These are phyloP conservation scores for Caretta caretta DNA, from an alignment of 2,113 vertebrate species.

Conservation along the genomic window DNA sequence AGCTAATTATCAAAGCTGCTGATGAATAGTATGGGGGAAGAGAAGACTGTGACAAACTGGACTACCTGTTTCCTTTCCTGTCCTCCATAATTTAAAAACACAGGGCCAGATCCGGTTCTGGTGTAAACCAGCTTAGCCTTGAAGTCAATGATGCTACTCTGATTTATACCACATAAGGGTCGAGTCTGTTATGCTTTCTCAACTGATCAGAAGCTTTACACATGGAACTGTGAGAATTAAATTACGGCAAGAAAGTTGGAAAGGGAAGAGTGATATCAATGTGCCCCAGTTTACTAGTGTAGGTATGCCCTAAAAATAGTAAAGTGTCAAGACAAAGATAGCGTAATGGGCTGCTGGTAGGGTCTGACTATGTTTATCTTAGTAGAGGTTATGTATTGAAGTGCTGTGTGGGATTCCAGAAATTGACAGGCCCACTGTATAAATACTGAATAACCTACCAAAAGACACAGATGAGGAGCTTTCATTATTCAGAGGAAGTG, in stretches of 20 bases:
- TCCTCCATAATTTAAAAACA: background rate
- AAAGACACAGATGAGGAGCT: background rate
- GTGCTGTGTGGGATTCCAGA: background rate
- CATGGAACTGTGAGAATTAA: background rate
- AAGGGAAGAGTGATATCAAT: background rate
- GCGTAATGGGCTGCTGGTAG: background rate
- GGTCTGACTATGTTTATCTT: background rate
- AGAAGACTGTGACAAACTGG: background rate
- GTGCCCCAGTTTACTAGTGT: background rate
- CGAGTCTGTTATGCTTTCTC: background rate
- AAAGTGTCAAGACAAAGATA: background rate
- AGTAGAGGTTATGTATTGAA: background rate
- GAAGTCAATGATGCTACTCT: background rate
- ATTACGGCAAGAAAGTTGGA: background rate
- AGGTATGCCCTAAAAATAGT: accelerated
- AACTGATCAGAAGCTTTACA: background rate
- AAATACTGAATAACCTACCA: background rate
- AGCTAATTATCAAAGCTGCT: background rate
- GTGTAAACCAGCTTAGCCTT: background rate
- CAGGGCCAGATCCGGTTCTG: background rate
- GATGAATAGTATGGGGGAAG: background rate
- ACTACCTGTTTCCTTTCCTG: background rate
- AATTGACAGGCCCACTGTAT: background rate
- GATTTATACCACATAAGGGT: background rate
- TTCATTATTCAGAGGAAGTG: background rate